These are phyloP conservation scores for Alloplasta piceator DNA, from an alignment of 2,888 invertebrate species.

Conservation along the genomic window DNA sequence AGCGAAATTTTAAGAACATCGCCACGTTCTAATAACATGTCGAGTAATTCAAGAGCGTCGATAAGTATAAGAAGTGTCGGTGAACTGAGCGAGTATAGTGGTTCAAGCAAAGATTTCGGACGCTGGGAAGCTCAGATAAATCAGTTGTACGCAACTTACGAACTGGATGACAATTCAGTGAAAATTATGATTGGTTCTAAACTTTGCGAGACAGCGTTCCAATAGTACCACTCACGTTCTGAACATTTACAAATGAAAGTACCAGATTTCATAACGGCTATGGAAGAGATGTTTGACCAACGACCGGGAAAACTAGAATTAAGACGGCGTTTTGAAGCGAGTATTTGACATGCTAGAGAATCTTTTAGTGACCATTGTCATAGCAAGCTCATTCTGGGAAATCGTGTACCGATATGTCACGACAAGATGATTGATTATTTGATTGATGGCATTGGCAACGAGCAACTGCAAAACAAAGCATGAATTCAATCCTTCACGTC, in stretches of 20 bases:
- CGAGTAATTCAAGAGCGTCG: too few species aligned
- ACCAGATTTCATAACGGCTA: constrained; percentile 46
- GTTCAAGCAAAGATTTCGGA: too few species aligned
- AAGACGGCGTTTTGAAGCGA: constrained; percentile 60
- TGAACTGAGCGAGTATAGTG: too few species aligned
- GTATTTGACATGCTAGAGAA: constrained; percentile 58
- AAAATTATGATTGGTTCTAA: constrained; percentile 61
- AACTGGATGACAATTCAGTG: constrained; percentile 46
- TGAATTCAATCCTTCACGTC: constrained; percentile 51
- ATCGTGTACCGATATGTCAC: constrained; percentile 55
- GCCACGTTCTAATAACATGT: too few species aligned
- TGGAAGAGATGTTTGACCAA: constrained; percentile 63
- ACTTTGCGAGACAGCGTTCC: constrained; percentile 59
- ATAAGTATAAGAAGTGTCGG: too few species aligned
- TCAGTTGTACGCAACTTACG: too few species aligned
- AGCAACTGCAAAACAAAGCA: constrained; percentile 38
- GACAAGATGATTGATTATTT: constrained; percentile 54
- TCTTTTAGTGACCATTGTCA: constrained; percentile 60
- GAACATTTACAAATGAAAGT: constrained; percentile 55
- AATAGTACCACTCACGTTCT: constrained; percentile 65
- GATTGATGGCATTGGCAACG: constrained; percentile 50
- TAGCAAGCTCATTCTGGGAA: constrained; percentile 58
- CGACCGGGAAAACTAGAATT: constrained; percentile 52
- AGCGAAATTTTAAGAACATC: too few species aligned
- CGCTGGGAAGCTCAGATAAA: too few species aligned